These are phyloP conservation scores for Ptychochromis oligacanthus DNA, from an alignment of 2,113 vertebrate species.

Conservation along the genomic window DNA sequence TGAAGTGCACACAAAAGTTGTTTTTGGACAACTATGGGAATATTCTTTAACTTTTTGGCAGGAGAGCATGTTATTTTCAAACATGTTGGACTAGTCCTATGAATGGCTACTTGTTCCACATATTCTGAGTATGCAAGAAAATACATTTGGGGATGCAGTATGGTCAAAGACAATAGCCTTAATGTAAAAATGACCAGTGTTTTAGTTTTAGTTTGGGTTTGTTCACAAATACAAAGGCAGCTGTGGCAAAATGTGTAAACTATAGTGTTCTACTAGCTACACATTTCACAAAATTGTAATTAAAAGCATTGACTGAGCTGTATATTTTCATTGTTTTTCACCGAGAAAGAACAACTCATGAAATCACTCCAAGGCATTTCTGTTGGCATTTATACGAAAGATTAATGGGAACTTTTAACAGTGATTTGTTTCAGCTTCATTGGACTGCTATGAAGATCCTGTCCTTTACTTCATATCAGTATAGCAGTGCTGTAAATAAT, in stretches of 20 bases:
- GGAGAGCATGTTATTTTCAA: neutral
- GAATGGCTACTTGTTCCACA: neutral
- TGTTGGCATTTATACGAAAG: constrained; percentile 20
- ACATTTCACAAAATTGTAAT: neutral
- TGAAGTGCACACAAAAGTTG: neutral
- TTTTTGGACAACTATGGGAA: neutral
- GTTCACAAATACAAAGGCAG: neutral
- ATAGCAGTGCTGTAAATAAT: constrained; percentile 45
- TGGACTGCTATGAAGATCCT: constrained; percentile 23
- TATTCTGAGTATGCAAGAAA: neutral
- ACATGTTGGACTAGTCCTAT: neutral
- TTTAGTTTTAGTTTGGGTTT: neutral
- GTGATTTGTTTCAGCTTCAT: constrained; percentile 20
- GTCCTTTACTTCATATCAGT: constrained; percentile 23
- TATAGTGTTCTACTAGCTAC: neutral
- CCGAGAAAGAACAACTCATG: neutral
- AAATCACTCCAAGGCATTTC: constrained; percentile 29
- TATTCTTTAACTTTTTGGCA: constrained; percentile 1
- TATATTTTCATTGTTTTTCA: neutral
- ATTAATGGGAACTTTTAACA: constrained; percentile 27
- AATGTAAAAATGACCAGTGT: neutral
- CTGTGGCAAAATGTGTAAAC: neutral
- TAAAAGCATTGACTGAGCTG: neutral
- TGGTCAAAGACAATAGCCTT: neutral
- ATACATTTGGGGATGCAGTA: neutral